Base-by-base conservation (phyloP, 1,140 invertebrate species). In the Caenorhabditis remanei region DNA sequence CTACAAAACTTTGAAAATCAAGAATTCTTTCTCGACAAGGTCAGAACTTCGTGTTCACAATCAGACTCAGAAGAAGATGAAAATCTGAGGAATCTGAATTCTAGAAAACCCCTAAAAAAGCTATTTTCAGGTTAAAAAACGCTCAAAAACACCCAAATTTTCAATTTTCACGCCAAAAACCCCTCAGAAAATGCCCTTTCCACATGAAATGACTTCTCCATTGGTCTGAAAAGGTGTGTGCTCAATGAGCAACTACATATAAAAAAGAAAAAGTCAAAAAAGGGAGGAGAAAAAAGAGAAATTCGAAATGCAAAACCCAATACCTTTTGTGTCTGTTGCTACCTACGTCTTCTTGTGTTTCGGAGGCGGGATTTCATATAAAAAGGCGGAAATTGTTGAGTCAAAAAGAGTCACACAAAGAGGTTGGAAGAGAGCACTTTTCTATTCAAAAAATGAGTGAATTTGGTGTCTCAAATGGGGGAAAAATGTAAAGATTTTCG, bases 241-340 rank as follows among this genome's bases (percentile, higher is more conserved):
- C 61, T 65, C 61, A 79, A 19, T 48, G 48, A 84, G 82, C 75
- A 82, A 11, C 9, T 14, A n/a, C 19, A 48, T 40, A 48, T 40
- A 48, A 55, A 19, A 7, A 41, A 55, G 50, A 55, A 24, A 83
- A 40, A 83, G 21, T 21, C n/a, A 14, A 19, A 50, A 9, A 11
- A 11, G 50, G 41, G 21, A 5, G 11, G 48, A 55, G 21, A 58
- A 21, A 19, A 24, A 9, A 41, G 61, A n/a, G 82, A 56, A 58
- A 84, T 84, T 84, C 56, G 55, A 84, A 84, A 84, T 84, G 53
- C 82, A 58, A 46, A 84, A 58, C 82, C 82, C 53, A 58, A 61
- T 48, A 84, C 82, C 82, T 43, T 84, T 24, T 21, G 16, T 79
- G 19, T 79, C 0, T 48, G 11, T 75, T 48, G 7, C 41, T 79